Percentiles rank a stretch among this genome's conserved stretches.
phyloP scores from a whole-genome alignment of 2,797 vertebrate genomes.

The Phalloptychus januarius region DNA sequence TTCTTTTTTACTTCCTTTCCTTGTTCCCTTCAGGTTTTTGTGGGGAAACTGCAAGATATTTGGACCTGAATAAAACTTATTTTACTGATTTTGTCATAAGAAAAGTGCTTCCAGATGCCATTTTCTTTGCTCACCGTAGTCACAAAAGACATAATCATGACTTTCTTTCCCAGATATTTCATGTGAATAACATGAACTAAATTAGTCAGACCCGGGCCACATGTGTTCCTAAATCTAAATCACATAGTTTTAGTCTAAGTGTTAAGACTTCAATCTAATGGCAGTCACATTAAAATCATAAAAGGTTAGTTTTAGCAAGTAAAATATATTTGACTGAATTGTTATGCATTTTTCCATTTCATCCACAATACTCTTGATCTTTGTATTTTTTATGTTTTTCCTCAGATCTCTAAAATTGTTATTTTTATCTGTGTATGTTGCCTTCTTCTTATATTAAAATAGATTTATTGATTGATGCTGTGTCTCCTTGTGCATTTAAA shows the following conservation, averaged over 20 bases:
- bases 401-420: neutral
- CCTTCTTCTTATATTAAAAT: neutral
- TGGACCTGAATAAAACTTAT: neutral
- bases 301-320: neutral
- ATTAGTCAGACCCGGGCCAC: neutral
- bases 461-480: neutral
- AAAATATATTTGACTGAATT: neutral
- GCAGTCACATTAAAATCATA: neutral
- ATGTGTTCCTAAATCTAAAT: neutral
- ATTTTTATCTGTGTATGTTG: neutral
- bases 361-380: neutral
- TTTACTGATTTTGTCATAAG: neutral
- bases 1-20: neutral
- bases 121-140: neutral
- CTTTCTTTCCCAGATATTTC: neutral
- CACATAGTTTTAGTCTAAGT: neutral
- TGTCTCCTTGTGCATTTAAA: conserved; percentile 6
- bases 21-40: too few relatives aligned
- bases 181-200: neutral
- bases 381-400: neutral
- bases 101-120: neutral
- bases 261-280: neutral
- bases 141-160: neutral
- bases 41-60: neutral
- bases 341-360: neutral